Conservation (phyloP, 2,113 vertebrate genomes). For the Chaetorhynchus papuensis region DNA sequence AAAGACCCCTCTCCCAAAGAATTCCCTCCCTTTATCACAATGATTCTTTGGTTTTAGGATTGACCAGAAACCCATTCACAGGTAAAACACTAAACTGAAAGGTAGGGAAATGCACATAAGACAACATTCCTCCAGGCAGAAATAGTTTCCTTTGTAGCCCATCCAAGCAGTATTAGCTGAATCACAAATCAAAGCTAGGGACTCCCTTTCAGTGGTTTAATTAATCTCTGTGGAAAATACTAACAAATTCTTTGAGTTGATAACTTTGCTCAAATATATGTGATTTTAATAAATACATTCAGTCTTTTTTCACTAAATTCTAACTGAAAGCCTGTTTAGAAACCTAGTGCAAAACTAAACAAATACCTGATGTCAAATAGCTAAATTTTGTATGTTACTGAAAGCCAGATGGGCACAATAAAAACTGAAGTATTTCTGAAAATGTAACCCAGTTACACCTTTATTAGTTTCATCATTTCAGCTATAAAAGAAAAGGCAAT, state of each 20-base stretch:
- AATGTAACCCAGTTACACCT: neutral
- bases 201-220: neutral
- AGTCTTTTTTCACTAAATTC: neutral
- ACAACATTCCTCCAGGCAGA: neutral
- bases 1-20: slow-evolving; percentile 38
- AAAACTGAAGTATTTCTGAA: neutral
- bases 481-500: neutral
- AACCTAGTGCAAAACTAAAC: neutral
- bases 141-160: neutral
- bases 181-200: slow-evolving; percentile 47
- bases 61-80: slow-evolving; percentile 21
- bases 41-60: neutral
- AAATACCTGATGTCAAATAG: neutral
- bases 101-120: neutral
- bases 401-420: neutral
- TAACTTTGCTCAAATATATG: neutral
- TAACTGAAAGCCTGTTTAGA: neutral
- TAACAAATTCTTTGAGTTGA: neutral
- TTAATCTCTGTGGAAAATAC: neutral
- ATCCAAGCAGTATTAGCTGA: neutral
- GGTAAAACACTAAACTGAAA: neutral
- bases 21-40: slow-evolving; percentile 26
- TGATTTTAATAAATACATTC: neutral
- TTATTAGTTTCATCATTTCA: neutral
- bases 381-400: neutral